A percentile compares a stretch with the other conserved stretches of the same genome.
These are phyloP conservation scores for Sorex fumeus DNA, from an alignment of 2,113 vertebrate genomes.

Conservation along the genomic window DNA sequence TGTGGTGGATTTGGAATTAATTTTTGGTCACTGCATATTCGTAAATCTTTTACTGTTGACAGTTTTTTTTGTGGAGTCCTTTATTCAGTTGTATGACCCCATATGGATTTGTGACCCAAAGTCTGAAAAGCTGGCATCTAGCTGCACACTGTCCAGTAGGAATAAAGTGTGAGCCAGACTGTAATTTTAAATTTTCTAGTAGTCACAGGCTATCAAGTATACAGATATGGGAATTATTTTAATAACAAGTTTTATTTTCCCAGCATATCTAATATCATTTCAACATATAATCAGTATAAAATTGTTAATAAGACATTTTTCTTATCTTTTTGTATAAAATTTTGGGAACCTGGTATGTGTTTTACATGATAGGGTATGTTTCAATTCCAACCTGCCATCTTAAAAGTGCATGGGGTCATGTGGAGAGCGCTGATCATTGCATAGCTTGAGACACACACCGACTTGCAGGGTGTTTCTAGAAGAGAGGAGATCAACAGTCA, in stretches of 20 bases:
- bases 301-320: background rate
- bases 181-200: conserved; percentile 22
- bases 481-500: background rate
- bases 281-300: background rate
- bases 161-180: background rate
- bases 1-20: too few species aligned
- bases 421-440: background rate
- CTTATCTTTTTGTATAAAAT: background rate
- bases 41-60: too few species aligned
- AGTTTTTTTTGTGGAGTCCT: too few species aligned
- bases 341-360: background rate
- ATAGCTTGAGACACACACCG: background rate
- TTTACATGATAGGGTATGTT: background rate
- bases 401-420: background rate
- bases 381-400: background rate
- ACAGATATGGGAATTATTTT: conserved; percentile 5
- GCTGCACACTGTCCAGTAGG: background rate
- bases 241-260: conserved; percentile 24
- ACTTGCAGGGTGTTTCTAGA: background rate
- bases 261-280: background rate
- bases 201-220: background rate
- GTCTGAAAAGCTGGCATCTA: background rate
- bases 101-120: too few species aligned
- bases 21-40: too few species aligned
- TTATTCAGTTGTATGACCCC: too few species aligned